A percentile compares a stretch with the other conserved stretches of the same genome.
phyloP scores from a whole-genome alignment of 2,113 vertebrate genomes.

The Pan troglodytes region NHGRI_mPanTro3-v2.1_pri NC_072421.2:97331001-97331500 shows the following conservation, averaged over 20 bases:
- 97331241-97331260: conserved; percentile 53
- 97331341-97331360: conserved; percentile 18
- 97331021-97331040: conserved; percentile 41
- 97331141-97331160: conserved; percentile 46
- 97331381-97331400: background rate
- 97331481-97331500: background rate
- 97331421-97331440: background rate
- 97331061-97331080: conserved; percentile 48
- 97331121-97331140: conserved; percentile 46
- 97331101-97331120: conserved; percentile 51
- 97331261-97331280: conserved; percentile 63
- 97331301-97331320: conserved; percentile 58
- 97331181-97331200: conserved; percentile 47
- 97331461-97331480: conserved; percentile 7
- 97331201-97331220: conserved; percentile 32
- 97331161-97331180: conserved; percentile 50
- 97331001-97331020: background rate
- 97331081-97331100: background rate
- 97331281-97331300: conserved; percentile 56
- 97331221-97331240: conserved; percentile 38
- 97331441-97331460: background rate
- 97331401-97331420: conserved; percentile 30
- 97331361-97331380: conserved; percentile 20
- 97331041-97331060: conserved; percentile 14
- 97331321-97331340: conserved; percentile 23